A percentile compares a stretch with the other conserved stretches of the same genome.
Conservation (phyloP, 1,140 invertebrate genomes). For the Drosophila miranda region DNA sequence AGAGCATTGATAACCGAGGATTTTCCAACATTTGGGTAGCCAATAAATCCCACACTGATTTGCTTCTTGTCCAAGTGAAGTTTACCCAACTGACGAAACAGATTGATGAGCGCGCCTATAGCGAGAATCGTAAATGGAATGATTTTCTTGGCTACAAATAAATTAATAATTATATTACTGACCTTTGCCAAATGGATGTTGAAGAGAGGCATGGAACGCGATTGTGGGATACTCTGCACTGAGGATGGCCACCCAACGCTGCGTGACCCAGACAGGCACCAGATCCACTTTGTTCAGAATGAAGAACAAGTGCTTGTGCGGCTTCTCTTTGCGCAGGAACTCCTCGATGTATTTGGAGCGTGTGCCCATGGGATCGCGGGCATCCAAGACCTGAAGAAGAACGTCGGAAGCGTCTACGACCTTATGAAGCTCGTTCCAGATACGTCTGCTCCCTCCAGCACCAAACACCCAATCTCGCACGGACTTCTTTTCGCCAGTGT, state of each 20-base stretch:
- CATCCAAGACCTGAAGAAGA: conserved; percentile 96
- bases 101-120: conserved; percentile 93
- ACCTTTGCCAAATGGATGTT: conserved; percentile 98
- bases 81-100: conserved; percentile 98
- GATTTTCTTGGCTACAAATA: too few species aligned
- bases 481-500: conserved; percentile 89
- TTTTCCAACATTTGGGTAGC: conserved; percentile 99
- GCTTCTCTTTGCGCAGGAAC: conserved; percentile 94
- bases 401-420: conserved; percentile 99
- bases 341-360: conserved; percentile 96
- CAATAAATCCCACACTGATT: conserved; percentile 99
- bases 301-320: conserved; percentile 97
- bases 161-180: not conserved
- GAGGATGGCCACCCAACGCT: conserved; percentile 96
- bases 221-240: conserved; percentile 98
- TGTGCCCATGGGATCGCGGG: conserved; percentile 97
- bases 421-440: conserved; percentile 99
- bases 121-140: not conserved
- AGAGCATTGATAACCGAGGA: conserved; percentile 99
- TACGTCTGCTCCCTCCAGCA: conserved; percentile 97
- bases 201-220: conserved; percentile 98
- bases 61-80: conserved; percentile 98
- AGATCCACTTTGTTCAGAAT: conserved; percentile 98
- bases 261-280: conserved; percentile 98
- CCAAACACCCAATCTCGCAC: conserved; percentile 93